Percentiles rank a stretch among this genome's conserved stretches.
phyloP scores from a whole-genome alignment of 2,113 vertebrate genomes.

The Pantherophis guttatus region DNA sequence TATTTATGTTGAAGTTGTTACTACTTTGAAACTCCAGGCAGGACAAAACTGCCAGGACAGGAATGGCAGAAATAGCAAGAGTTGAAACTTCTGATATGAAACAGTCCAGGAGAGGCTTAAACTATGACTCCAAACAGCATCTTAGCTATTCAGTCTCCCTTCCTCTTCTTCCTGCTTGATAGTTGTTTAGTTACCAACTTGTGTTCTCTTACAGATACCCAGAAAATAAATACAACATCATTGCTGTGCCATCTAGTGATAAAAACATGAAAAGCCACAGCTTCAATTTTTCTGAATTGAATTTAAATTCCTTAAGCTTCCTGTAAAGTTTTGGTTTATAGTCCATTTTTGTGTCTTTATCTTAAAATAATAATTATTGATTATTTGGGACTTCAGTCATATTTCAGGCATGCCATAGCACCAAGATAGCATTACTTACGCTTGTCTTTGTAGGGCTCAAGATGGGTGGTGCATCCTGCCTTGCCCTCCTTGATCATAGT shows the following conservation, averaged over 20 bases:
- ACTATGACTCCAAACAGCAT: not conserved
- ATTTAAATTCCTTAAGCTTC: not conserved
- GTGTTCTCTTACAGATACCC: not conserved
- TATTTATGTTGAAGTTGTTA: not conserved
- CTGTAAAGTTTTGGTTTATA: not conserved
- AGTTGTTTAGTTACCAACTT: not conserved
- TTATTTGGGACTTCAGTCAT: not conserved
- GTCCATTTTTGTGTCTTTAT: not conserved
- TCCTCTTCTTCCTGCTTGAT: not conserved
- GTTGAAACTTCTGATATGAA: not conserved
- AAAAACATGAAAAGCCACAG: slow-evolving; percentile 32
- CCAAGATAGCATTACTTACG: not conserved
- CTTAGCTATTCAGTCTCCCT: not conserved
- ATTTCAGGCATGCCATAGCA: not conserved
- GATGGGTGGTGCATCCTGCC: not conserved
- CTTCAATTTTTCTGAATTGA: not conserved
- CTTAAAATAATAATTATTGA: not conserved
- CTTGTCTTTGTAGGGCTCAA: not conserved
- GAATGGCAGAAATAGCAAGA: not conserved
- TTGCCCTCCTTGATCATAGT: not conserved
- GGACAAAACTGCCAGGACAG: not conserved
- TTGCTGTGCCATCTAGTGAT: slow-evolving; percentile 68
- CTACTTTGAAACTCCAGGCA: not conserved
- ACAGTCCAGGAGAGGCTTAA: not conserved
- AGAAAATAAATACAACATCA: slow-evolving; percentile 22